Evolutionary conservation across 2,888 invertebrate genomes (phyloP).

Genomic region (Apodemia duryi): DNA sequence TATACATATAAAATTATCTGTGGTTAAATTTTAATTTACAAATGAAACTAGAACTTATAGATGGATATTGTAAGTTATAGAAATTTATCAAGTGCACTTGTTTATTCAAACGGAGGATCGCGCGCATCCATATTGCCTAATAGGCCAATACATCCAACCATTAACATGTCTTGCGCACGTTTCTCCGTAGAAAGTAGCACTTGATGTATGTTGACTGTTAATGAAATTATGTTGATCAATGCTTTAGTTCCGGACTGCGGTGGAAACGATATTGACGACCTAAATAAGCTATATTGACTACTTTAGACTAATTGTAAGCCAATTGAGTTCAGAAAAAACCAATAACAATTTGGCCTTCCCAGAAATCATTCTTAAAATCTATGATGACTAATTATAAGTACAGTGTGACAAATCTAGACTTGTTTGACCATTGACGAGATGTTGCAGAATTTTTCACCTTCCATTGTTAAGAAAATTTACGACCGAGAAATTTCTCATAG

Average conservation of each 20-base stretch:
- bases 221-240: conserved; percentile 52
- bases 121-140: conserved; percentile 60
- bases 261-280: conserved; percentile 38
- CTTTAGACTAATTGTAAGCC: neutral
- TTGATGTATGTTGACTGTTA: conserved; percentile 61
- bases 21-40: too few species aligned
- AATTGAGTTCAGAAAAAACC: too few species aligned
- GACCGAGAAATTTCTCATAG: too few species aligned
- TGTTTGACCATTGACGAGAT: too few species aligned
- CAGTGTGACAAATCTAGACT: too few species aligned
- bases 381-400: too few species aligned
- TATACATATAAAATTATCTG: too few species aligned
- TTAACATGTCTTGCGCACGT: conserved; percentile 54
- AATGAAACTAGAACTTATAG: neutral
- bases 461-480: too few species aligned
- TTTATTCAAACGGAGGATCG: conserved; percentile 32
- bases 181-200: conserved; percentile 68
- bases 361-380: too few species aligned
- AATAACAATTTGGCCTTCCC: too few species aligned
- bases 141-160: conserved; percentile 41
- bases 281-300: too few species aligned
- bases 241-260: conserved; percentile 54
- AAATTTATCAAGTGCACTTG: conserved; percentile 30
- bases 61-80: neutral
- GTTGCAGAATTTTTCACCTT: too few species aligned